Percentiles rank a stretch among this genome's conserved stretches.
Evolutionary conservation across 2,797 vertebrate species (phyloP).

Genomic region (Microhierax caerulescens): DNA sequence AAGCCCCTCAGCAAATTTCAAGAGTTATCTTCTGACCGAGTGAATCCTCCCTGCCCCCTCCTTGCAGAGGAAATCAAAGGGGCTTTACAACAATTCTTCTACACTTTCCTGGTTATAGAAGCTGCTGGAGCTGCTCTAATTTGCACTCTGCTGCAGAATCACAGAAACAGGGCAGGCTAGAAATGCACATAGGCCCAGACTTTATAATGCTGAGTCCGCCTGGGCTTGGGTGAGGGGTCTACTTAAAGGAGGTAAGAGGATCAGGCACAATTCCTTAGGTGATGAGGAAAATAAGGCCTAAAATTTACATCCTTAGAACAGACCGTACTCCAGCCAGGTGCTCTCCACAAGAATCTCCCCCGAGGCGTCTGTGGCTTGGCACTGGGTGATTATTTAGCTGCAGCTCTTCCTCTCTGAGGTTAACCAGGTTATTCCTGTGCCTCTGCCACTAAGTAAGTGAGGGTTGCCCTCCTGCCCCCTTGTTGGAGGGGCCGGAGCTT

Average conservation of each 20-base stretch:
- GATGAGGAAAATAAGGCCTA: background rate
- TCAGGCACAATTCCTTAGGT: background rate
- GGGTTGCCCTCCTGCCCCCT: background rate
- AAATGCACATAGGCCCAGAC: background rate
- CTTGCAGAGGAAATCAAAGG: background rate
- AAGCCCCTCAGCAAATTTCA: background rate
- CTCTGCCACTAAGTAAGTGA: background rate
- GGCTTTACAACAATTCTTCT: background rate
- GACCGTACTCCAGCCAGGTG: background rate
- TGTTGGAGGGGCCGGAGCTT: background rate
- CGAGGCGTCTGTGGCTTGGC: background rate
- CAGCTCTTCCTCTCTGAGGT: conserved; percentile 1
- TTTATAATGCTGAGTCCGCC: background rate
- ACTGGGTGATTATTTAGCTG: background rate
- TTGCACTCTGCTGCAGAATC: background rate
- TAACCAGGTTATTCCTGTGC: background rate
- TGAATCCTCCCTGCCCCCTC: background rate
- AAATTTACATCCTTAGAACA: background rate
- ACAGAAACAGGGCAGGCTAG: background rate
- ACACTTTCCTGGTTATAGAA: background rate
- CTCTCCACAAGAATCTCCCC: background rate
- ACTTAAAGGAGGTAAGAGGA: background rate
- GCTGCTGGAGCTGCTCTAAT: background rate
- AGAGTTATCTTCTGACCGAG: background rate
- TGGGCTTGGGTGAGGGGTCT: background rate